Evolutionary conservation across 2,888 invertebrate genomes (phyloP), one percentile per base, ranked within the genome.

Genomic region (Gortyna flavago): DNA sequence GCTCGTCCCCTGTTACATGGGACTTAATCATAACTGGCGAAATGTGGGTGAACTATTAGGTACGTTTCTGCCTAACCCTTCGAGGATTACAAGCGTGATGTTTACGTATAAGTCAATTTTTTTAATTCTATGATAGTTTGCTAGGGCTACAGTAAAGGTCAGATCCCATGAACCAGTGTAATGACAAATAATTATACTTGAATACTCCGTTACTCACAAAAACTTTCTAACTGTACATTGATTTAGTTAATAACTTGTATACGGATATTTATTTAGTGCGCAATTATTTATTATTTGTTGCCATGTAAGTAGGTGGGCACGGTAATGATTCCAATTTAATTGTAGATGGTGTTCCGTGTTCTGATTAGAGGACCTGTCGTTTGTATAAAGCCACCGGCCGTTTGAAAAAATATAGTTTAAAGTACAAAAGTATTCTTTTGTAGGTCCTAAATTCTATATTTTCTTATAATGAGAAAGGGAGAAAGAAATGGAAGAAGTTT

Each of bases 311-410:
- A 89, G 87, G 86, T 89, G 88, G 88, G 87, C 86, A 89, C 88
- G 85, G 89, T 91, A 93, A 93, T 93, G 90, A 93, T 89, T 90
- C 86, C 89, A 91, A 91, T 91, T 93, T 92, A 93, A 93, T 93
- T 93, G 92, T 89, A 85, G 85, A 89, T 79, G 66, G 71, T 77
- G 66, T 18, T 80, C 75, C 81, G 76, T 86, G 93, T 92, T 90
- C 91, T 79, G 59, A 92, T 51, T 90, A 57, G 67, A 35, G 41
- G 76, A 85, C 82, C 5, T 16, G 44, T 44, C 16, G 44, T 44
- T 44, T 44, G 16, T 5, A 44, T 16, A 44, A 16, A 44, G 1
- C 16, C 16, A 16, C 16, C 44, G 44, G 44, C 44, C 44, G 16
- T 16, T 44, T 44, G 16, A 44, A 16, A 44, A 44, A 44, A 16